Base-by-base conservation (phyloP, 2,797 vertebrate species). In the Premnoplex brunnescens region DNA sequence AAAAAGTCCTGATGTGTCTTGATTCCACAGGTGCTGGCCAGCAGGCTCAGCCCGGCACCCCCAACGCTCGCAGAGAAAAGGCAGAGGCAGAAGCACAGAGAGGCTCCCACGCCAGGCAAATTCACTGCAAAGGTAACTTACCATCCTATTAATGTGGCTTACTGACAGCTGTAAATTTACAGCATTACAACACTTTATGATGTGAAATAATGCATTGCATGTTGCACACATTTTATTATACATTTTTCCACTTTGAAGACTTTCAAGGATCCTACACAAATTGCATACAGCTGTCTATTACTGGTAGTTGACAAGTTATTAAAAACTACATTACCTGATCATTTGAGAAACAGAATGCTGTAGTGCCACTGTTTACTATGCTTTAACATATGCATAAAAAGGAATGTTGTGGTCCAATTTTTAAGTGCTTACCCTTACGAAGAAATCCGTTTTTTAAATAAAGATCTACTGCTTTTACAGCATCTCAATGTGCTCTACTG, bases 311-410 rank as follows among this genome's bases (percentile, higher is more conserved):
- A 95, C 89, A 91, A 84, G 89, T 85, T 94, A 89, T 78, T 86
- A 91, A 95, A 91, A 94, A 91, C 82, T 75, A 91, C 79, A 75
- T 91, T 92, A 94, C 73, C 82, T 89, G 86, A 88, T 94, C 82
- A 86, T 89, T 21, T 60, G 36, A 88, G 74, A 79, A 91, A 71
- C 12, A 27, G 66, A 81, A 81, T 60, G 73, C 55, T 74, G 24
- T 24, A 52, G 52, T 62, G 46, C 51, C 0, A 0, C 64, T 48
- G 54, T 93, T 90, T 48, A 68, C 68, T 48, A 68, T 0, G 1
- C 39, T 91, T 89, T 75, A 91, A 81, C 36, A 18, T 3, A 20
- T 15, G 59, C 89, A 79, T 88, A 89, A 88, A 95, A 90, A 5
- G 7, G 79, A 88, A 93, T 75, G 30, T 4, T 88, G 78, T 66